A percentile compares a stretch with the other conserved stretches of the same genome.
Evolutionary conservation across 2,888 invertebrate genomes (phyloP).

Genomic region (Eretmocerus hayati): DNA sequence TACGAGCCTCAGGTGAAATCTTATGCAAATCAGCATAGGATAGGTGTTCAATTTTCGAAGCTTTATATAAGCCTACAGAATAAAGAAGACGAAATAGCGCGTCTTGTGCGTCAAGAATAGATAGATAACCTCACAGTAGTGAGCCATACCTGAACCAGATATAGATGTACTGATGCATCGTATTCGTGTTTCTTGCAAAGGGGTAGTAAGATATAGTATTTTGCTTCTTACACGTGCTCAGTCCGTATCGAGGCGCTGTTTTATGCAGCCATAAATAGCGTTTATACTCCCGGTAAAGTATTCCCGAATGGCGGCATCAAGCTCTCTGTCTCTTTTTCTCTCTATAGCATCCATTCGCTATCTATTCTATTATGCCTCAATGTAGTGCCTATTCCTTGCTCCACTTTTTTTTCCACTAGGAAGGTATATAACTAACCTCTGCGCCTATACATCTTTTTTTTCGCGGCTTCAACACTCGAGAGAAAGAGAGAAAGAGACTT

Average conservation of each 20-base stretch:
- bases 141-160: no score
- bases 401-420: constrained; percentile 24
- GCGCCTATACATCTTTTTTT: constrained; percentile 4
- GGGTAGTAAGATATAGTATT: background rate
- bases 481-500: no score
- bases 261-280: constrained; percentile 45
- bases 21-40: constrained; percentile 43
- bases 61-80: no score
- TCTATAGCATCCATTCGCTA: constrained; percentile 36
- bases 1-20: constrained; percentile 34
- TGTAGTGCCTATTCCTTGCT: constrained; percentile 16
- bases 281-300: constrained; percentile 43
- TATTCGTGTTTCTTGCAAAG: background rate
- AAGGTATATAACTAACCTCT: constrained; percentile 23
- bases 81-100: constrained; percentile 8
- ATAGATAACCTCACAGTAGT: no score
- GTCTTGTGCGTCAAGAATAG: background rate
- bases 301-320: constrained; percentile 35
- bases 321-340: constrained; percentile 32
- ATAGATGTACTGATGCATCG: no score
- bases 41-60: no score
- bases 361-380: constrained; percentile 42
- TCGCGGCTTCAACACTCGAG: background rate
- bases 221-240: background rate
- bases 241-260: constrained; percentile 25